Base-by-base conservation (phyloP, 1,140 invertebrate genomes). In the Prorops nasuta region DNA sequence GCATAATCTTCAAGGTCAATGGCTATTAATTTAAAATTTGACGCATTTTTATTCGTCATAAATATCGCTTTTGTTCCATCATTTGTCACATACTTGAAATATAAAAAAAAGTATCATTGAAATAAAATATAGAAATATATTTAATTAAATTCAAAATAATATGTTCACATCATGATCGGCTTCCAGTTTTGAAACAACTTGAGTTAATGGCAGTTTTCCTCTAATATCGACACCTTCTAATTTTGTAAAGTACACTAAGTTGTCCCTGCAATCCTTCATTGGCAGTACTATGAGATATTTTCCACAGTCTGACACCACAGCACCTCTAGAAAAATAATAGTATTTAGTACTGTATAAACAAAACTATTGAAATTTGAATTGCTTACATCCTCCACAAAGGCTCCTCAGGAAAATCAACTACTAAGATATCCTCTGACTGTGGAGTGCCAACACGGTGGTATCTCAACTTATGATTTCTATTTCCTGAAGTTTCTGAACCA, bases 41-140 rank as follows among this genome's bases (percentile, higher is more conserved):
- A 88, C 12, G 96, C 91, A 76, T 94, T 85, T 78, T 93, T 91
- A 75, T 98, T 98, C 19, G 96, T 98, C 18, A 88, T 85, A 69
- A 99, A 93, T 63, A 92, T 86, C 55, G 88, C 90, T 51, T 89
- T 81, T 0, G 84, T 80, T 8, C 87, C 94, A 56, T 89, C 84
- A 77, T 97, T 98, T 15, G 94, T 94, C 12, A 98, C 81, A 71
- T 96, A 98, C 87, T 96, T 80, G 68, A 58, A 48, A 63, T 63
- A 60, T 51, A 49, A 37, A 43, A 16, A n/a, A n/a, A n/a, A n/a
- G n/a, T n/a, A n/a, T n/a, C n/a, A n/a, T n/a, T n/a, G n/a, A n/a
- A n/a, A n/a, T n/a, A 32, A 56, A 39, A 32, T 47, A 42, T 14
- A 38, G 8, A 21, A 15, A 17, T 55, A 28, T 17, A 28, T 32